These are phyloP conservation scores for Netelia virgata DNA, from an alignment of 2,888 invertebrate genomes.

Conservation along the genomic window DNA sequence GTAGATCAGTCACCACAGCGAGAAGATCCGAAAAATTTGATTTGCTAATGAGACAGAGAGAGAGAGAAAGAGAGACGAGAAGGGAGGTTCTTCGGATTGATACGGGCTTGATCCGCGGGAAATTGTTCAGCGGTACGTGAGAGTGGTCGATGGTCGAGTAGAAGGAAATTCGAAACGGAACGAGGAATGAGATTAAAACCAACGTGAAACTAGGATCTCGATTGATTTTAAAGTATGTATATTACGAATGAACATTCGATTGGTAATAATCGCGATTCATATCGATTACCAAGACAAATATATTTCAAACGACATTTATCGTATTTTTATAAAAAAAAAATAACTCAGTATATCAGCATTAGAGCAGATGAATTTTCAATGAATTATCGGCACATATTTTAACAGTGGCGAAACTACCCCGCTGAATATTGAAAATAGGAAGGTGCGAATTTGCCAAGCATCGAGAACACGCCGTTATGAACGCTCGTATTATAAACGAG, in stretches of 20 bases:
- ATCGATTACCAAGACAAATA: background rate
- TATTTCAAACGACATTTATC: background rate
- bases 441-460: constrained; percentile 9
- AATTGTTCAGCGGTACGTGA: constrained; percentile 25
- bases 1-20: constrained; percentile 18
- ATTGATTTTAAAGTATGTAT: background rate
- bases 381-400: constrained; percentile 32
- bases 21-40: constrained; percentile 43
- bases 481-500: constrained; percentile 11
- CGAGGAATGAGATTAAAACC: background rate
- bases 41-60: constrained; percentile 48
- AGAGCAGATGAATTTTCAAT: background rate
- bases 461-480: constrained; percentile 26
- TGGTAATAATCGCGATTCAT: background rate
- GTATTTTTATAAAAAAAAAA: too few relatives aligned
- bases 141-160: background rate
- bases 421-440: constrained; percentile 36
- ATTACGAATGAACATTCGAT: too few relatives aligned
- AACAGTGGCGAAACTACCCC: background rate
- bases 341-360: too few relatives aligned
- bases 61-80: constrained; percentile 3
- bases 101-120: constrained; percentile 7
- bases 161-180: constrained; percentile 2
- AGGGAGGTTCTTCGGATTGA: constrained; percentile 5
- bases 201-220: background rate